Evolutionary conservation across 2,797 vertebrate species (phyloP), one percentile per base, ranked within the genome.

Genomic region (Nothura maculosa): DNA sequence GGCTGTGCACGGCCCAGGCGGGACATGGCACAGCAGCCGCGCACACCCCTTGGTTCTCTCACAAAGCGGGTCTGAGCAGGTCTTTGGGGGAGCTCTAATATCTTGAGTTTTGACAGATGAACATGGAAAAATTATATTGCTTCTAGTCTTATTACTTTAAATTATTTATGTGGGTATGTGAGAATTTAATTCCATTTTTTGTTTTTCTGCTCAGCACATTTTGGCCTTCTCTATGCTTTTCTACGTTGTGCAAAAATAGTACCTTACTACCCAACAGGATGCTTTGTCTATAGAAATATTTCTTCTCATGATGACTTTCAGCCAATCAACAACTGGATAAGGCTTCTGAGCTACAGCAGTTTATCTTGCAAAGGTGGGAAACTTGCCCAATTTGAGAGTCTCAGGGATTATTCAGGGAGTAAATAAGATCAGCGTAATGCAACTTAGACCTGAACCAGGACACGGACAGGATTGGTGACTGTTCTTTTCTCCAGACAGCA

Each of bases 141-240:
- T 94, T 76, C 67, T 8, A 2, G 83, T 82, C 68, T 86, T 87
- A 92, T 92, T 90, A 78, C 84, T 69, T 86, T 91, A 66, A 89
- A 87, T 55, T 25, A 93, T 92, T 96, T 96, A 67, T 90, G 80
- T 74, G 89, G 84, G 70, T 81, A 76, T 87, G 80, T 79, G 85
- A 79, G 70, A 76, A 79, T 87, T 94, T 93, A 95, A 94, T 85
- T 76, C 69, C 0, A 1, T 72, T 67, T 73, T 66, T 66, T 78
- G 55, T 82, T 93, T 78, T 61, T 60, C 79, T 93, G 79, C 94
- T 89, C 75, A 82, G 89, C 1, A 3, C 0, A 3, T 89, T 92
- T 92, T 91, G 58, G 10, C 87, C 92, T 92, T 72, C 81, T 83
- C 48, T 63, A 30, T 0, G 2, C 55, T 90, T 92, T 60, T 70